Base-by-base conservation (phyloP, 2,797 vertebrate genomes). In the Xiphorhynchus erythropygius region DNA sequence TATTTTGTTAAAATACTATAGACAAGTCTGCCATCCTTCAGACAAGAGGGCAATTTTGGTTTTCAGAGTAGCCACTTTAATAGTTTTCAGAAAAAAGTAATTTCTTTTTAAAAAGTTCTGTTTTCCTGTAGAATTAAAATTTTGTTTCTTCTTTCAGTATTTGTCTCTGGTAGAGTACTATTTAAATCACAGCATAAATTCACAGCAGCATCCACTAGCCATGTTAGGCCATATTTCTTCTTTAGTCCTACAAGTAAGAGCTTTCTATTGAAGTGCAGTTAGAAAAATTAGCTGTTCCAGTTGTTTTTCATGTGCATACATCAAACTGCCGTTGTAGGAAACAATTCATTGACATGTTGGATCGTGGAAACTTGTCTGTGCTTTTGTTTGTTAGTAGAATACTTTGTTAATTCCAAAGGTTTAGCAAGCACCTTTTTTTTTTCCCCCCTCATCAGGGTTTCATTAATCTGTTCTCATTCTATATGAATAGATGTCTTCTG, bases 341-440 rank as follows among this genome's bases (percentile, higher is more conserved):
- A 94, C 17, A 87, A 85, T 91, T 95, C 41, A 73, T 64, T 95
- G 75, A 63, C 27, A 25, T 59, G 63, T 77, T 85, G 77, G 65
- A 64, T 89, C 68, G 71, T 92, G 75, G 60, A 95, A 96, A 94
- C 60, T 68, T 94, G 67, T 88, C 74, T 94, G 69, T 91, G 84
- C 74, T 96, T 97, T 96, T 96, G 84, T 95, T 92, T 91, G 68
- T 80, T 68, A 83, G 67, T 49, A 88, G 65, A 91, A 93, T 81
- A 59, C 57, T 86, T 86, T 76, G 75, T 64, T 86, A 82, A 81
- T 81, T 90, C 35, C 30, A 74, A 84, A 90, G 59, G 18, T 87
- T 96, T 90, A 90, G 33, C 4, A 12, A 84, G 57, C 37, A 63
- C 53, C 50, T 81, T 86, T 7, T 2, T 56, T 94, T 67, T 78